These are phyloP conservation scores for Unio pictorum DNA, from an alignment of 2,888 invertebrate species.

Conservation along the genomic window DNA sequence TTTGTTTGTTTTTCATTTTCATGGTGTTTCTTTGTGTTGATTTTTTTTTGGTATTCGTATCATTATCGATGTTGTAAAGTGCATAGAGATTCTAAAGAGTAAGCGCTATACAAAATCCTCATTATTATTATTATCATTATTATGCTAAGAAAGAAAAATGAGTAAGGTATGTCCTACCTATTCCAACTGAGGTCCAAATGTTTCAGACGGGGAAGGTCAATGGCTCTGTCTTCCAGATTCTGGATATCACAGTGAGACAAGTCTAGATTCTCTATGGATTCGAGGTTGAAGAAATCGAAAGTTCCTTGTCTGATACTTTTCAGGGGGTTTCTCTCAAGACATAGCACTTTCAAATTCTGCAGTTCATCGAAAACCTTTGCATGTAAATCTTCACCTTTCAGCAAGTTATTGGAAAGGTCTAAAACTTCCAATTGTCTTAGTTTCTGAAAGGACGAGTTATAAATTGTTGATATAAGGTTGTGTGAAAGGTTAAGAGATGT, in stretches of 20 bases:
- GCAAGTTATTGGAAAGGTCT: slow-evolving; percentile 26
- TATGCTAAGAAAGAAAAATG: no score
- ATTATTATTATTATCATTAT: no score
- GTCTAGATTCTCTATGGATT: slow-evolving; percentile 13
- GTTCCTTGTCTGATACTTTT: slow-evolving; percentile 9
- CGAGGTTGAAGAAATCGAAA: slow-evolving; percentile 23
- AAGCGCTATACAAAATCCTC: no score
- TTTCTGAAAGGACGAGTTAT: slow-evolving; percentile 12
- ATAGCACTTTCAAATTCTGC: slow-evolving; percentile 9
- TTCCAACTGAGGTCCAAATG: slow-evolving; percentile 31
- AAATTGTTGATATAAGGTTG: slow-evolving; percentile 17
- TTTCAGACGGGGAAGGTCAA: slow-evolving; percentile 17
- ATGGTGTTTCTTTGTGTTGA: no score
- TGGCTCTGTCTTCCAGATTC: slow-evolving; percentile 9
- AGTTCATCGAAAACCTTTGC: slow-evolving; percentile 21
- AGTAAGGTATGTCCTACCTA: slow-evolving; percentile 4
- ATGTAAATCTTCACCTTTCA: slow-evolving; percentile 14
- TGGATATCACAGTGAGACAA: slow-evolving; percentile 25
- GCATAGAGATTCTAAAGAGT: no score
- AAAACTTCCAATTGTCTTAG: slow-evolving; percentile 12
- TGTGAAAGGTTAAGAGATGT: slow-evolving; percentile 8
- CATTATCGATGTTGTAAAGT: no score
- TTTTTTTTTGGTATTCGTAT: no score
- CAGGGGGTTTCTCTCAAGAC: slow-evolving; percentile 24
- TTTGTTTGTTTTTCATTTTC: no score